Conservation (phyloP, 2,888 invertebrate species). For the Himalopsyche tibetana region DNA sequence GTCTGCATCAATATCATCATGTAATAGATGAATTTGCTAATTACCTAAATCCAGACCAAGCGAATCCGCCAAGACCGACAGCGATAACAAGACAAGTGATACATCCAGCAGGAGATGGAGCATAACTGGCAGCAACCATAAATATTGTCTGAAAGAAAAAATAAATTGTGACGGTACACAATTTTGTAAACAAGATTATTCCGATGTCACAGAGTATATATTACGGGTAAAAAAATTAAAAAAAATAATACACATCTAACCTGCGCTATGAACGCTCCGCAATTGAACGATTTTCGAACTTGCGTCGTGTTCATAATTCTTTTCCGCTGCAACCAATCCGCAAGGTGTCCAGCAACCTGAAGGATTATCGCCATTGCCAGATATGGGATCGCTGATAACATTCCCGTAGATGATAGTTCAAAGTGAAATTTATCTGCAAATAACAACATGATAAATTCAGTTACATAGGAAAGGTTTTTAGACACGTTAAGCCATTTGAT, state of each 20-base stretch:
- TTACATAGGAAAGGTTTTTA: too few relatives aligned
- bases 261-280: constrained; percentile 74
- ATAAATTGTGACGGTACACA: not conserved
- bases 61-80: constrained; percentile 93
- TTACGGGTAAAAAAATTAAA: not conserved
- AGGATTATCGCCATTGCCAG: constrained; percentile 90
- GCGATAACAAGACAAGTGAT: constrained; percentile 91
- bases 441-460: constrained; percentile 4
- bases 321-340: constrained; percentile 85
- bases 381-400: constrained; percentile 91
- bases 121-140: constrained; percentile 89
- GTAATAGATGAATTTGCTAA: not conserved
- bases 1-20: too few relatives aligned
- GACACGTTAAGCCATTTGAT: too few relatives aligned
- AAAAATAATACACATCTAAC: constrained; percentile 66
- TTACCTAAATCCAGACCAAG: constrained; percentile 94
- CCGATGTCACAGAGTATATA: not conserved
- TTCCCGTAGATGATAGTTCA: constrained; percentile 87
- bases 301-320: constrained; percentile 84
- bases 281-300: constrained; percentile 78
- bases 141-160: constrained; percentile 85
- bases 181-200: too few relatives aligned
- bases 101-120: constrained; percentile 81
- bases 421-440: constrained; percentile 83
- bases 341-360: constrained; percentile 88